These are phyloP conservation scores for Taeniopygia guttata DNA, from an alignment of 2,797 vertebrate species.

Conservation along the genomic window DNA sequence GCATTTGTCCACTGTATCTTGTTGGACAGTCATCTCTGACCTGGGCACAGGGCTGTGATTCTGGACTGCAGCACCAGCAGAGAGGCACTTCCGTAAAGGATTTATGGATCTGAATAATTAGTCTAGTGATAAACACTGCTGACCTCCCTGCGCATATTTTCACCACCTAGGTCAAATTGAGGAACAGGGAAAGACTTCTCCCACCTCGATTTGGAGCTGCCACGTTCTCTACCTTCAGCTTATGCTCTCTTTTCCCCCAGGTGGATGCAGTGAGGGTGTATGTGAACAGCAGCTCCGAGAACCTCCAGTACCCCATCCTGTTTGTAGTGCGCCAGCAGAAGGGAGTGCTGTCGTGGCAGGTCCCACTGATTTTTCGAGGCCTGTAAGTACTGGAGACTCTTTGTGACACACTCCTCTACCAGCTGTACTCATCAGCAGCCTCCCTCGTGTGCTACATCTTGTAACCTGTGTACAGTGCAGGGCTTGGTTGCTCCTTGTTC, in stretches of 20 bases:
- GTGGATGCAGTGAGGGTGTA: slow-evolving; percentile 76
- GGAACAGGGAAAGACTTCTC: background rate
- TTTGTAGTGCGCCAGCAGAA: slow-evolving; percentile 83
- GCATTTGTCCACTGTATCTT: background rate
- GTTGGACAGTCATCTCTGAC: background rate
- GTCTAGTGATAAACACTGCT: background rate
- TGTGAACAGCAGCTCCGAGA: slow-evolving; percentile 75
- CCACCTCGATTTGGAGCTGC: background rate
- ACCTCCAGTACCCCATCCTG: slow-evolving; percentile 75
- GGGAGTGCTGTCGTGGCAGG: slow-evolving; percentile 80
- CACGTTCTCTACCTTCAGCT: background rate
- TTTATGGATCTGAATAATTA: background rate
- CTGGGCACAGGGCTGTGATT: background rate
- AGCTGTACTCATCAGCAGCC: background rate
- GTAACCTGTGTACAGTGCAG: background rate
- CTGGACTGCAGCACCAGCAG: background rate
- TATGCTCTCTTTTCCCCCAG: slow-evolving; percentile 23
- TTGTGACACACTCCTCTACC: background rate
- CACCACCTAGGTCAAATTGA: background rate
- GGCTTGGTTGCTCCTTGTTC: background rate
- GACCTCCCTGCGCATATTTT: background rate
- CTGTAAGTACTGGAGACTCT: slow-evolving; percentile 71
- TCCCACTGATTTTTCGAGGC: slow-evolving; percentile 80
- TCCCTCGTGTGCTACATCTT: background rate
- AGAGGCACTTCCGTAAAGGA: background rate